Evolutionary conservation across 2,797 vertebrate species (phyloP), one percentile per base, ranked within the genome.

Genomic region (Glossophaga mutica): DNA sequence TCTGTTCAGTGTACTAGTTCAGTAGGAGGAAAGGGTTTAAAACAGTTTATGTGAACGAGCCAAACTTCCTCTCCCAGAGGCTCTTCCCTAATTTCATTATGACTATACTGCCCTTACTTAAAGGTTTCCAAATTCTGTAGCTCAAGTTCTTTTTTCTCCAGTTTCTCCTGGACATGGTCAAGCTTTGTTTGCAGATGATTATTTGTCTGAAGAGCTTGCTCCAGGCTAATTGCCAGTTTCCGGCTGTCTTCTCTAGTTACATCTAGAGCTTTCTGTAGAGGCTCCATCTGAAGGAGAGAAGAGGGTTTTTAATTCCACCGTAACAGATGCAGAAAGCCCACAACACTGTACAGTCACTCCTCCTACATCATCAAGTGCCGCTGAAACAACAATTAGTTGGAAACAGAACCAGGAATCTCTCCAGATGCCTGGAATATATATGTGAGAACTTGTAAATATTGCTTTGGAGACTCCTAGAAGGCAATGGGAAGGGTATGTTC

Each of bases 201-300:
- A 90, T 96, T 98, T 92, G 98, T 95, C 70, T 98, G 97, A 74
- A 98, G 77, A 82, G 98, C 95, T 92, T 98, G 98, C 90, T 99
- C 98, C 87, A 99, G 96, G 94, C 19, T 97, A 92, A 93, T 65
- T 46, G 98, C 97, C 77, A 98, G 97, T 71, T 98, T 98, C 79
- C 96, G 98, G 87, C 98, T 98, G 95, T 99, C 98, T 84, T 94
- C 96, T 96, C 96, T 98, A 44, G 98, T 87, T 16, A 90, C 50
- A 59, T 98, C 98, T 48, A 98, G 97, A 62, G 96, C 96, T 84
- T 98, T 98, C 32, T 96, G 97, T 76, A 99, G 97, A 71, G 97
- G 96, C 55, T 98, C 97, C 86, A 98, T 84, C 98, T 99, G 93
- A 90, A 93, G 91, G 52, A 97, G 46, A 94, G 26, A 92, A 68